Conservation (phyloP, 2,888 invertebrate genomes). For the Euplagia quadripunctaria region DNA sequence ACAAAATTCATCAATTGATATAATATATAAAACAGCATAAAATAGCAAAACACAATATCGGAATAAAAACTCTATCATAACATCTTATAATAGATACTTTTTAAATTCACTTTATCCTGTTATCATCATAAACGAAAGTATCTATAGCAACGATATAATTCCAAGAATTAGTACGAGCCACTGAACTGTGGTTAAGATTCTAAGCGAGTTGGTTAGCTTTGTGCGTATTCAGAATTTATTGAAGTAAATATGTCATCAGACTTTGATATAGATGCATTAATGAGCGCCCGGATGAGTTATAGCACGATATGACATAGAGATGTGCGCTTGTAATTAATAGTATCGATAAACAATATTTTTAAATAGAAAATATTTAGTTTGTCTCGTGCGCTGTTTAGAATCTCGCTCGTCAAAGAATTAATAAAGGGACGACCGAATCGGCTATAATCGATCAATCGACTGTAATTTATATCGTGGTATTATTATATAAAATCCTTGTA, state of each 20-base stretch:
- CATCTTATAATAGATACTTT: background rate
- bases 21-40: too few relatives aligned
- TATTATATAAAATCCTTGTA: too few relatives aligned
- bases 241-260: slow-evolving; percentile 75
- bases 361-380: background rate
- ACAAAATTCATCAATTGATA: too few relatives aligned
- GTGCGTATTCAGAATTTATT: slow-evolving; percentile 62
- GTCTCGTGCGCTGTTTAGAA: background rate
- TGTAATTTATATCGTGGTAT: too few relatives aligned
- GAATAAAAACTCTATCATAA: background rate
- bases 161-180: slow-evolving; percentile 7
- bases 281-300: slow-evolving; percentile 67
- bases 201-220: slow-evolving; percentile 20
- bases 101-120: background rate
- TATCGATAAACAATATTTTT: background rate
- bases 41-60: too few relatives aligned
- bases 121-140: background rate
- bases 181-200: slow-evolving; percentile 17
- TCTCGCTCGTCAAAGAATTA: background rate
- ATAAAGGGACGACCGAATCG: too few relatives aligned
- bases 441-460: too few relatives aligned
- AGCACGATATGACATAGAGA: slow-evolving; percentile 51
- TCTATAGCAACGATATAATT: background rate
- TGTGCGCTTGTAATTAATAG: slow-evolving; percentile 23
- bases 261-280: slow-evolving; percentile 74